Evolutionary conservation across 2,888 invertebrate species (phyloP).

Genomic region (Aporophyla lueneburgensis): DNA sequence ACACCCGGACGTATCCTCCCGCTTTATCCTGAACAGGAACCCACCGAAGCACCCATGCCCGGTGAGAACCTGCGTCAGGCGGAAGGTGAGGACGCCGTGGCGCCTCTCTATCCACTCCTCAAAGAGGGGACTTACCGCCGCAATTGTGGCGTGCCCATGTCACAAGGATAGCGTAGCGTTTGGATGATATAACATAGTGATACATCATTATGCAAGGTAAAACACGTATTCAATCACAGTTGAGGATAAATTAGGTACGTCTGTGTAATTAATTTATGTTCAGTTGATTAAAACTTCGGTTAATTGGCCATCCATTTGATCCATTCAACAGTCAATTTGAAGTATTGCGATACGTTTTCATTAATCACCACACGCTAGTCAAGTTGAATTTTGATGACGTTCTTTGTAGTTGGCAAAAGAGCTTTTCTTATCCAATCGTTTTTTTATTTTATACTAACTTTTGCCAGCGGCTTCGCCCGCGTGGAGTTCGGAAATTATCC

Average conservation of each 20-base stretch:
- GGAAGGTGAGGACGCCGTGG: too few species aligned
- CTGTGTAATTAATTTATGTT: constrained; percentile 19
- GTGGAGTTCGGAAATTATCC: too few species aligned
- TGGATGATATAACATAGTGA: constrained; percentile 21
- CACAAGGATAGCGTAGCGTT: constrained; percentile 17
- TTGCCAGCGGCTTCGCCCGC: too few species aligned
- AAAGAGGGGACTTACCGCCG: too few species aligned
- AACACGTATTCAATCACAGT: constrained; percentile 31
- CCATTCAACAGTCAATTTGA: neutral
- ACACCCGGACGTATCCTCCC: too few species aligned
- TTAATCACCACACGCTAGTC: neutral
- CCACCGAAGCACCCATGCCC: too few species aligned
- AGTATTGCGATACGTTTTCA: neutral
- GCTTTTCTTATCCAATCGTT: neutral
- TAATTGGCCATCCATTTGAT: constrained; percentile 19
- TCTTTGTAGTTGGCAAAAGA: neutral
- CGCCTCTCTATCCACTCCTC: too few species aligned
- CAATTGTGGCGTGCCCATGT: too few species aligned
- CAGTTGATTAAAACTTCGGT: constrained; percentile 7
- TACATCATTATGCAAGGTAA: constrained; percentile 35
- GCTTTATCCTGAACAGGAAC: too few species aligned
- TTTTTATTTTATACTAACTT: neutral
- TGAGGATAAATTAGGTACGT: constrained; percentile 35
- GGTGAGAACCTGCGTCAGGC: too few species aligned
- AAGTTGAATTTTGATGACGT: neutral